Conservation (phyloP, 2,113 vertebrate species). For the Chloropsis hardwickii region DNA sequence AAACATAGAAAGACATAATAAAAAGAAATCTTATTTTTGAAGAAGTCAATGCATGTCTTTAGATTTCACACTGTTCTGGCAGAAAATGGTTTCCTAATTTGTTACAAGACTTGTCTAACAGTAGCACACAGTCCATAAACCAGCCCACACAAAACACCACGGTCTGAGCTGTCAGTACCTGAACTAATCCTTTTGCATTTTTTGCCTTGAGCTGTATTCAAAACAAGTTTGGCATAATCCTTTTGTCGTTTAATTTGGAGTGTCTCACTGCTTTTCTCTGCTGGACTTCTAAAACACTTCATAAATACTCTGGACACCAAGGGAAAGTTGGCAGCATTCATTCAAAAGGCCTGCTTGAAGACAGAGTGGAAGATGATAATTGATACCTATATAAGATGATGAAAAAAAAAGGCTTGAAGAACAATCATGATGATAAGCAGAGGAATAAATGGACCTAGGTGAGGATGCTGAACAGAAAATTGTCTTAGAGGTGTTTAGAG, state of each 20-base stretch:
- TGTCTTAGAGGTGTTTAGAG: not conserved
- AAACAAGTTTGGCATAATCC: not conserved
- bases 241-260: not conserved
- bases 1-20: not conserved
- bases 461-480: not conserved
- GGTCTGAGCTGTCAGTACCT: not conserved
- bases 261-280: not conserved
- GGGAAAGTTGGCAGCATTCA: not conserved
- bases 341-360: not conserved
- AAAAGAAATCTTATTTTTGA: not conserved
- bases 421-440: not conserved
- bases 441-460: not conserved
- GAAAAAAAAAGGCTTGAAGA: not conserved
- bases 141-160: not conserved
- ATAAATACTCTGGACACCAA: not conserved
- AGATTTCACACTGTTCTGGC: not conserved
- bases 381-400: not conserved
- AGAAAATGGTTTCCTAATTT: not conserved
- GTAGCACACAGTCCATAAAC: not conserved
- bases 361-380: not conserved
- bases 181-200: not conserved
- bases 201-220: not conserved
- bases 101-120: not conserved
- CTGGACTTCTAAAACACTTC: not conserved
- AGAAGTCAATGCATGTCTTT: not conserved